Conservation (phyloP, 2,888 invertebrate genomes). For the Cryptocheilus praepositus region DNA sequence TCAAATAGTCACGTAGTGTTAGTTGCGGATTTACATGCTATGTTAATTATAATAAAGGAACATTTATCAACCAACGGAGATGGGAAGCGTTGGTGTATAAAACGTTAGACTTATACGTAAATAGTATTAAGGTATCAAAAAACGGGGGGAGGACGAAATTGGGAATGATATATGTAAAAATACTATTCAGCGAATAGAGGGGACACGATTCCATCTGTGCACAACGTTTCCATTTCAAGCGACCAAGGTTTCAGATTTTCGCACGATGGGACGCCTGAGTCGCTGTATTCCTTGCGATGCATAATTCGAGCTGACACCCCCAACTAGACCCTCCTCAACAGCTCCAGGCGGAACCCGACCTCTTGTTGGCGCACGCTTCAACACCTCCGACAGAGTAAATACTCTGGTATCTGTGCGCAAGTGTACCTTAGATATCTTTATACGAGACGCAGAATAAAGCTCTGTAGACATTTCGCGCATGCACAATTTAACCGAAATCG, state of each 20-base stretch:
- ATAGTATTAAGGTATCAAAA: no score
- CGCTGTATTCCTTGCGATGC: constrained; percentile 55
- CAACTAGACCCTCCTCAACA: constrained; percentile 62
- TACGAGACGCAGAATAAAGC: constrained; percentile 7
- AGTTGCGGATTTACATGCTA: no score
- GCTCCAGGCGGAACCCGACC: constrained; percentile 61
- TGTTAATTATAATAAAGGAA: no score
- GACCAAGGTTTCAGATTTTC: constrained; percentile 50
- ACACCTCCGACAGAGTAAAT: constrained; percentile 62
- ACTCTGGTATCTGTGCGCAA: constrained; percentile 38
- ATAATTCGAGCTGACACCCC: constrained; percentile 66
- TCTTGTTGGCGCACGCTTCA: constrained; percentile 61
- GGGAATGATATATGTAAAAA: no score
- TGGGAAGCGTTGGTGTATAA: no score
- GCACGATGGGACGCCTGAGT: constrained; percentile 49
- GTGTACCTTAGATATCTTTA: constrained; percentile 18
- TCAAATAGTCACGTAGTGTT: background rate
- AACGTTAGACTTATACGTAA: no score
- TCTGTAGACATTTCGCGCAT: background rate
- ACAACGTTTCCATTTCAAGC: constrained; percentile 12
- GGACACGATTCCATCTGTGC: no score
- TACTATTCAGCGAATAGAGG: no score
- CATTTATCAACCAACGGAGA: no score
- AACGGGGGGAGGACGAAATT: background rate
- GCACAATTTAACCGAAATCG: background rate